Base-by-base conservation (phyloP, 2,797 vertebrate species). In the Serranus cabrilla region DNA sequence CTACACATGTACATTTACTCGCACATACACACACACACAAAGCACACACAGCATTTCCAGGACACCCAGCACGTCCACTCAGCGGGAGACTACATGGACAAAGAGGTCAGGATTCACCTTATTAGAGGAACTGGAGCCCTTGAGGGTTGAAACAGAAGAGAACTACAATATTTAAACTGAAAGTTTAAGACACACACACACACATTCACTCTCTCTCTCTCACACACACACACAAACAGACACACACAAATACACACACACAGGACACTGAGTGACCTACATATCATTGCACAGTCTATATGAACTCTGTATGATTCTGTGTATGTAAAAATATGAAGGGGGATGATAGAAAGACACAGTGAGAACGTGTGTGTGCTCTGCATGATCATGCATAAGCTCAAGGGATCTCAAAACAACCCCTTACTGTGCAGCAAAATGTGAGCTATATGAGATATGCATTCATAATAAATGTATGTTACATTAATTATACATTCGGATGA, bases 101-200 rank as follows among this genome's bases (percentile, higher is more conserved):
- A 56, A 64, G 65, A 90, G 63, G 71, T 74, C 84, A 83, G 75
- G 74, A 89, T 86, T 92, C 89, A 92, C 89, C 91, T 92, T 86
- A 58, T 85, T 63, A 80, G 61, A 85, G 72, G 78, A 85, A 74
- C 75, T 40, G 87, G 72, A 80, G 79, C 63, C 88, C 80, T 87
- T 91, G 82, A 72, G 80, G 80, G 74, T 83, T 90, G 65, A 92
- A 87, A 88, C 61, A 87, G 74, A 89, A 83, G 69, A 89, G 61
- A 82, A 74, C 83, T 88, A 80, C 67, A 82, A 83, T 87, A 78
- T 84, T 88, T 82, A 81, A 85, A 85, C 57, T 78, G 64, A 82
- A 87, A 61, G 84, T 74, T 43, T 60, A 60, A 72, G 47, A 42
- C 8, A 65, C 37, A 77, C 21, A 76, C 23, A 72, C 71, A 52